These are phyloP conservation scores for Cottus gobio DNA, from an alignment of 2,113 vertebrate species.

Conservation along the genomic window DNA sequence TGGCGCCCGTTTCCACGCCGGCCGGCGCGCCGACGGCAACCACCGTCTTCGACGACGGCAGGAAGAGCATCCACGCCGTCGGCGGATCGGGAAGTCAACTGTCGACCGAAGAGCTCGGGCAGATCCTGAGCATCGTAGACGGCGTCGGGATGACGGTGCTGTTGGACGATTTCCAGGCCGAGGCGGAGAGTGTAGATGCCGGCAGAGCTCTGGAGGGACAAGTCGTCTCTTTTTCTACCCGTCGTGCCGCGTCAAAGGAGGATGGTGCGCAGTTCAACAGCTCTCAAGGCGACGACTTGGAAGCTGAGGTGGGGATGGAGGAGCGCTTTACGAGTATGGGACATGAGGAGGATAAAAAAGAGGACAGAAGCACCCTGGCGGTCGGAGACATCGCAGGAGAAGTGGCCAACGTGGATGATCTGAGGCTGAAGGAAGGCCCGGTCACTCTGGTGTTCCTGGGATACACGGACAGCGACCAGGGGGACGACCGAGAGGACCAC, in stretches of 20 bases:
- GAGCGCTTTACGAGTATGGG: neutral
- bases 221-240: neutral
- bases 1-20: constrained; percentile 63
- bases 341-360: neutral
- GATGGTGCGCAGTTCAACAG: neutral
- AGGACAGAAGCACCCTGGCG: neutral
- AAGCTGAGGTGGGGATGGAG: constrained; percentile 8
- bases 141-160: constrained; percentile 67
- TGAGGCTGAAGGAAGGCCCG: constrained; percentile 59
- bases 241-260: neutral
- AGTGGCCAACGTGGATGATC: constrained; percentile 29
- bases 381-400: constrained; percentile 14
- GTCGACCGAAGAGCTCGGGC: constrained; percentile 70
- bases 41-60: constrained; percentile 76
- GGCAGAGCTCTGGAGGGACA: neutral
- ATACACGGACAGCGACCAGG: constrained; percentile 55
- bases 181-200: neutral
- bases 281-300: neutral
- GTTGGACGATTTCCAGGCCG: constrained; percentile 56
- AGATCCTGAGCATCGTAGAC: constrained; percentile 68
- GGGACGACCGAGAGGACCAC: constrained; percentile 17
- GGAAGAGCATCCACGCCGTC: constrained; percentile 69
- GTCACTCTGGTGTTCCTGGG: constrained; percentile 79
- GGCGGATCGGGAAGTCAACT: constrained; percentile 47
- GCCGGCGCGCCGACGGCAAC: constrained; percentile 16